Base-by-base conservation (phyloP, 2,113 vertebrate species). In the Excalfactoria chinensis region DNA sequence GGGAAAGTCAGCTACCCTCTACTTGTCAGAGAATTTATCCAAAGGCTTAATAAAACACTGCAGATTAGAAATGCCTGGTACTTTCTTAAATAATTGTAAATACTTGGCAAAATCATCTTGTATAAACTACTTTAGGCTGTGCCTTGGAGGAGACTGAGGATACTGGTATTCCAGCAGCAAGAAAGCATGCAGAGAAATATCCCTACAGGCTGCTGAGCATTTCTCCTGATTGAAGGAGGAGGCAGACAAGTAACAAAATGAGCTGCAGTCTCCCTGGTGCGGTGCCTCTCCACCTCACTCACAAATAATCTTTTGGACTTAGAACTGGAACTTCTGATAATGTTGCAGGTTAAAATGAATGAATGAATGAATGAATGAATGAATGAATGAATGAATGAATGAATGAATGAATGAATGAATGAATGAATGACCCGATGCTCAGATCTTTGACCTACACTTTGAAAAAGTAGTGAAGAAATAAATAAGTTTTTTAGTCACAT, bases 401-500 rank as follows among this genome's bases (percentile, higher is more conserved):
- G 44, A 84, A 74, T 40, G 28, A 84, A 53, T 51, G 11, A 51
- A 51, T 25, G 25, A 53, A 53, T 26, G 28, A 53, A 53, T 46
- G 43, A 83, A 74, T 48, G 12, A 74, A 88, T 90, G 43, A 59
- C 6, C 6, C 5, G 7, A 5, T 75, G 25, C 8, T 13, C 14
- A 3, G 25, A 68, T 40, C 23, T 77, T 55, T 32, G 48, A 64
- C 14, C 67, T 84, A 15, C 46, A 63, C 13, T 74, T 93, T 86
- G n/a, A 60, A 93, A 26, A 53, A 60, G 15, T 14, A 16, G 13
- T 87, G 44, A 88, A 76, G 46, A 95, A 90, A 74, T 23, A 40
- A 55, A 41, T 8, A 51, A 84, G 93, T 85, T 44, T 81, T 84
- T 55, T 83, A 59, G 41, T 82, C 95, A 86, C 76, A 94, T 96